These are phyloP conservation scores for Fratercula arctica DNA, from an alignment of 2,797 vertebrate genomes.

Conservation along the genomic window DNA sequence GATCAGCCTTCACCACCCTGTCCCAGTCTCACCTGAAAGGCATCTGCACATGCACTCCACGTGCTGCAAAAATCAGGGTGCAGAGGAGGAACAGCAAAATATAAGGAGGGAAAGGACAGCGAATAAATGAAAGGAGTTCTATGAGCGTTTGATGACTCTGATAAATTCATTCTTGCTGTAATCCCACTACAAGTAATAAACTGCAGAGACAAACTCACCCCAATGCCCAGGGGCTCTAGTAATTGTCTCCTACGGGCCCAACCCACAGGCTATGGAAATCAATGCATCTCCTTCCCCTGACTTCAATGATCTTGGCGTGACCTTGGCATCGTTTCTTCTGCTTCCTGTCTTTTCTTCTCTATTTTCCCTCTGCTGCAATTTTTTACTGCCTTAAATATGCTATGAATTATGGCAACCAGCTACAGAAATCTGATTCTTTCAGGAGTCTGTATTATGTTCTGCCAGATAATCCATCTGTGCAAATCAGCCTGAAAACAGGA, in stretches of 20 bases:
- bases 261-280: background rate
- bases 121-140: background rate
- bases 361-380: background rate
- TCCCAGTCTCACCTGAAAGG: background rate
- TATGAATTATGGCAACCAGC: constrained; percentile 2
- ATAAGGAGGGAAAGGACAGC: background rate
- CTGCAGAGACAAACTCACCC: background rate
- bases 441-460: background rate
- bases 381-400: background rate
- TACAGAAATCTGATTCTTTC: constrained; percentile 33
- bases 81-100: background rate
- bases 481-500: background rate
- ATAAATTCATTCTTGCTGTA: background rate
- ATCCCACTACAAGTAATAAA: background rate
- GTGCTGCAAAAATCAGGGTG: background rate
- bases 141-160: background rate
- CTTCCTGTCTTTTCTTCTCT: background rate
- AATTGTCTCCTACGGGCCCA: background rate
- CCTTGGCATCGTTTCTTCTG: background rate
- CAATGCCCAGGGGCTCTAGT: background rate
- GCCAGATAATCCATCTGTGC: background rate
- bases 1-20: background rate
- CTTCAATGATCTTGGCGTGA: background rate
- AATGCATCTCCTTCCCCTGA: background rate
- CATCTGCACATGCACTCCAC: background rate